phyloP scores from a whole-genome alignment of 2,113 vertebrate species.

The Nothoprocta perdicaria region DNA sequence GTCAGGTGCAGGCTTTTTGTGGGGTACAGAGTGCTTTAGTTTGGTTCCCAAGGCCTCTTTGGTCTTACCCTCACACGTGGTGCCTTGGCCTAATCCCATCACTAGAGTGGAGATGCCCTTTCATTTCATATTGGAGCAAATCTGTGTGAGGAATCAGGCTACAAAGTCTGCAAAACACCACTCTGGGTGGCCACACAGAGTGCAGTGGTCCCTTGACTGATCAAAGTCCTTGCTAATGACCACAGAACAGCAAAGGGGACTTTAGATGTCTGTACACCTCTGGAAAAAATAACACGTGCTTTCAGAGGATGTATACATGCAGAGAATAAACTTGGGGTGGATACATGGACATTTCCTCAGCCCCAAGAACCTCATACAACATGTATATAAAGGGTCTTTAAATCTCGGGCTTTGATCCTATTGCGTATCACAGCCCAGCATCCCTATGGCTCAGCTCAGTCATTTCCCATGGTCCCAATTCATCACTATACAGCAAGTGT shows the following conservation, averaged over 20 bases:
- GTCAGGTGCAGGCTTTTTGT: neutral
- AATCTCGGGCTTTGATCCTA: neutral
- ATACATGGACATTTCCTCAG: neutral
- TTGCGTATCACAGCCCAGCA: neutral
- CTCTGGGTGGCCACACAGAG: neutral
- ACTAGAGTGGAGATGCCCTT: neutral
- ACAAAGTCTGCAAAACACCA: neutral
- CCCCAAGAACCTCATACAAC: neutral
- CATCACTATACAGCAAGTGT: neutral
- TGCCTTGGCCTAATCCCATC: neutral
- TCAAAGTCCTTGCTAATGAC: constrained; percentile 23
- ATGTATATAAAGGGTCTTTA: neutral
- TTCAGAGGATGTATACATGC: neutral
- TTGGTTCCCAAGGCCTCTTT: neutral
- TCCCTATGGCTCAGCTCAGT: neutral
- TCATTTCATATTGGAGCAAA: neutral
- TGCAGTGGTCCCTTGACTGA: neutral
- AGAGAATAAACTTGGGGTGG: neutral
- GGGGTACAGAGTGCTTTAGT: neutral
- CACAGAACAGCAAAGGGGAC: neutral
- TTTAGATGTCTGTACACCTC: constrained; percentile 22
- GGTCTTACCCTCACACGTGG: neutral
- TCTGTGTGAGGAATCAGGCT: neutral
- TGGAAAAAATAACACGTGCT: constrained; percentile 3
- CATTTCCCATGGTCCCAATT: neutral